phyloP scores from a whole-genome alignment of 2,888 invertebrate species.

The Ectobius pallidus region DNA sequence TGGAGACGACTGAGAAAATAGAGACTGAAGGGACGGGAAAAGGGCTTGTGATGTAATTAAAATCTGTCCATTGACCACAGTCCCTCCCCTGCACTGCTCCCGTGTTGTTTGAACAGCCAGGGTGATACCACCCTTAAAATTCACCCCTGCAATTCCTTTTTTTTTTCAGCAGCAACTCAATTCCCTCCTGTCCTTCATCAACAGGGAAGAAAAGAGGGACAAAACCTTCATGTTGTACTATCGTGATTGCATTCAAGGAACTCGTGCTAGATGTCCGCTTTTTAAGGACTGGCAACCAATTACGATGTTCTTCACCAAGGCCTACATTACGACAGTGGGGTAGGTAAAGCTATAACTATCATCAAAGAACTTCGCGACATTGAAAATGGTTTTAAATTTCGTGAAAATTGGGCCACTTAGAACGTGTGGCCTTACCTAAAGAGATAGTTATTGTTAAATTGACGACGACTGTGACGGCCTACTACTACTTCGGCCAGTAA shows the following conservation, averaged over 20 bases:
- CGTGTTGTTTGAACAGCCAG: conserved; percentile 24
- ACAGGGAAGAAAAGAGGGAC: conserved; percentile 3
- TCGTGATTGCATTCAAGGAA: conserved; percentile 2
- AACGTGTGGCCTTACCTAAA: too few species aligned
- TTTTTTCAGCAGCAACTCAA: conserved; percentile 22
- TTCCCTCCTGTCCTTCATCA: conserved; percentile 14
- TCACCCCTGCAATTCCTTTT: neutral
- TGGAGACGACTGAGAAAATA: too few species aligned
- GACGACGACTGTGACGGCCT: too few species aligned
- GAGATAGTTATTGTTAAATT: too few species aligned
- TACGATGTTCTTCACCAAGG: too few species aligned
- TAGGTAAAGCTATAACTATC: too few species aligned
- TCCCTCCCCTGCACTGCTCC: conserved; percentile 7
- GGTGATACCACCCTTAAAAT: conserved; percentile 8
- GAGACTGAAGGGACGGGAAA: neutral
- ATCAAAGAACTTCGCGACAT: too few species aligned
- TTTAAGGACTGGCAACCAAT: too few species aligned
- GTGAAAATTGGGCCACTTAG: too few species aligned
- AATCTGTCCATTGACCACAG: conserved; percentile 31
- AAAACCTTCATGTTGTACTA: neutral
- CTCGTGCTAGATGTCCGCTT: neutral
- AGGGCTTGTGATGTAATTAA: conserved; percentile 27
- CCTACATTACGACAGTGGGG: too few species aligned
- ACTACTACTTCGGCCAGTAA: too few species aligned
- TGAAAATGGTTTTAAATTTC: too few species aligned